Base-by-base conservation (phyloP, 2,797 vertebrate species). In the Sphaeramia orbicularis region DNA sequence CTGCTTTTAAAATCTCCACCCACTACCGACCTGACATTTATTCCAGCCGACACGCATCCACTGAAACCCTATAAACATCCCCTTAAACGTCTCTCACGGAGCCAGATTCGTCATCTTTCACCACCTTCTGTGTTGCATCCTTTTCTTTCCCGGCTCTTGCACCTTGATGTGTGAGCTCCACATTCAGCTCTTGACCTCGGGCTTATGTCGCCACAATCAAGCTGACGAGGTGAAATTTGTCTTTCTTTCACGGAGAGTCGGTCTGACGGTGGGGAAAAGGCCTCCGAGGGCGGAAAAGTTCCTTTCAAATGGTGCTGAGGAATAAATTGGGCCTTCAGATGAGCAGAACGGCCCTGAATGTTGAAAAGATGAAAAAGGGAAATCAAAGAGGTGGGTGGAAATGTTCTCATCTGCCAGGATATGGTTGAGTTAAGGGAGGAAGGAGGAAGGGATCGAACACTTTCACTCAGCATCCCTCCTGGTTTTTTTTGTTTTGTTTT, bases 271-370 rank as follows among this genome's bases (percentile, higher is more conserved):
- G 37, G 42, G 48, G 50, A 40, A 57, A 48, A 52, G 35, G 35
- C 56, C 56, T 60, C 57, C 15, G 40, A 54, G 37, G 51, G 53
- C 13, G 44, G 53, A 30, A 55, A 37, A 61, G 16, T 59, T 63
- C 18, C 82, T 75, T 83, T 88, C 57, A 88, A 79, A 66, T 78
- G 63, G 30, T 45, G 48, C 70, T 53, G 63, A 60, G 52, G 57
- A 85, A 76, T 82, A 86, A 86, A 86, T 81, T 61, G 53, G 18
- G 59, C 68, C 64, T 68, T 84, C 54, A 75, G 62, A 84, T 51
- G 50, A 83, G 69, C 69, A 67, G 70, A 83, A 71, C 37, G 4
- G 77, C 60, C 72, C 74, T 78, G 73, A 76, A 68, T 76, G 8
- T 54, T 6, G 1, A 67, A 56, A 59, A 72, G 63, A 81, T 62